phyloP scores from a whole-genome alignment of 2,113 vertebrate genomes.

The Psephotus haematonotus region DNA sequence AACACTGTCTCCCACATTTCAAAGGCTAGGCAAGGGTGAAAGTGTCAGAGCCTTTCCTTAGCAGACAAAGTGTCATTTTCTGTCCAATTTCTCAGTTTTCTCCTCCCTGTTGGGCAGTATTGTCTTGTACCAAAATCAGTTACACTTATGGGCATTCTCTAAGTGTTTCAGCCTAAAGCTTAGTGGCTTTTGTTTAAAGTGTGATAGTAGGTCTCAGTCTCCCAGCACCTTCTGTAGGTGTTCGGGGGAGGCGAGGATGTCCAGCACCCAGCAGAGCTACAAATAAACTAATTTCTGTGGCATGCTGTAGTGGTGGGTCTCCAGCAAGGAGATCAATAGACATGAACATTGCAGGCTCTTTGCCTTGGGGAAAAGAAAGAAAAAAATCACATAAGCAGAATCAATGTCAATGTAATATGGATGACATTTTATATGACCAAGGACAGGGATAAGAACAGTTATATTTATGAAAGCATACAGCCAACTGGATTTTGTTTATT shows the following conservation, averaged over 20 bases:
- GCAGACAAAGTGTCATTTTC: neutral
- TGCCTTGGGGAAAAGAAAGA: neutral
- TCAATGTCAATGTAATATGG: conserved; percentile 4
- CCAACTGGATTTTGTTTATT: neutral
- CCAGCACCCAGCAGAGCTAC: neutral
- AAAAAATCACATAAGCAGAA: neutral
- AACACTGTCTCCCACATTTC: neutral
- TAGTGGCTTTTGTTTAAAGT: neutral
- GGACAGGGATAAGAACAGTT: neutral
- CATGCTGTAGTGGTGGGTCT: neutral
- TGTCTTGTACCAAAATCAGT: neutral
- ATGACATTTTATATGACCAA: neutral
- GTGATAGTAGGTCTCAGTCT: neutral
- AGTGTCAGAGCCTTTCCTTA: neutral
- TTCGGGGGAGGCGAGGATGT: neutral
- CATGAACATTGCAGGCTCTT: neutral
- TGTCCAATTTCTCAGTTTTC: neutral
- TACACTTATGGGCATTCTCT: neutral
- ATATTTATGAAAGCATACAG: neutral
- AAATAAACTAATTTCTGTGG: neutral
- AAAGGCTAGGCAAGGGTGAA: neutral
- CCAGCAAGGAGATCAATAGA: neutral
- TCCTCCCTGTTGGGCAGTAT: neutral
- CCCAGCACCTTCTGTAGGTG: neutral
- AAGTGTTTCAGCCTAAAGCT: neutral